A percentile compares a stretch with the other conserved stretches of the same genome.
phyloP scores from a whole-genome alignment of 2,113 vertebrate species.

The Fregetta grallaria region DNA sequence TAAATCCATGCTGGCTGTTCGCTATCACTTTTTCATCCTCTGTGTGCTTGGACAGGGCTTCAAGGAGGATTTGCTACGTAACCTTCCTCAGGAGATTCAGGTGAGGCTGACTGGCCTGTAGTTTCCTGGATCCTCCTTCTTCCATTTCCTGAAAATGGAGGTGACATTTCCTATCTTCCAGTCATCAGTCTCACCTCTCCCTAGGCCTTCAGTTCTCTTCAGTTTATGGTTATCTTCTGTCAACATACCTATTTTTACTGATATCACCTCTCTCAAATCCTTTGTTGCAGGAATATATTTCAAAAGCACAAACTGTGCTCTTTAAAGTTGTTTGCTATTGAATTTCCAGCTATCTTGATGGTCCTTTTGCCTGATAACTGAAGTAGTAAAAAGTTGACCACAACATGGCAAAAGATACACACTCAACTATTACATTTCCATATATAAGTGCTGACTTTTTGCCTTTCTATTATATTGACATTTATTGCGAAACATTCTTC shows the following conservation, averaged over 20 bases:
- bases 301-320: background rate
- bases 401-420: background rate
- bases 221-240: background rate
- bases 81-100: background rate
- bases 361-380: background rate
- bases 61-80: background rate
- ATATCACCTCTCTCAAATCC: background rate
- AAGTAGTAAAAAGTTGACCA: background rate
- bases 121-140: background rate
- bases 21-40: background rate
- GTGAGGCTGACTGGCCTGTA: background rate
- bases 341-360: background rate
- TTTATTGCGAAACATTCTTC: background rate
- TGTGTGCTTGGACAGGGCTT: background rate
- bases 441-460: background rate
- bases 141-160: background rate
- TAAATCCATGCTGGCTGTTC: background rate
- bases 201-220: background rate
- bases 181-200: background rate
- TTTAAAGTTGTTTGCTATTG: background rate
- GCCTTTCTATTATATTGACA: background rate
- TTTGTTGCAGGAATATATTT: background rate
- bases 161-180: background rate
- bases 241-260: background rate
- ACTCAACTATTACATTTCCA: background rate